Conservation (phyloP, 2,888 invertebrate genomes). For the Iphiclides podalirius region DNA sequence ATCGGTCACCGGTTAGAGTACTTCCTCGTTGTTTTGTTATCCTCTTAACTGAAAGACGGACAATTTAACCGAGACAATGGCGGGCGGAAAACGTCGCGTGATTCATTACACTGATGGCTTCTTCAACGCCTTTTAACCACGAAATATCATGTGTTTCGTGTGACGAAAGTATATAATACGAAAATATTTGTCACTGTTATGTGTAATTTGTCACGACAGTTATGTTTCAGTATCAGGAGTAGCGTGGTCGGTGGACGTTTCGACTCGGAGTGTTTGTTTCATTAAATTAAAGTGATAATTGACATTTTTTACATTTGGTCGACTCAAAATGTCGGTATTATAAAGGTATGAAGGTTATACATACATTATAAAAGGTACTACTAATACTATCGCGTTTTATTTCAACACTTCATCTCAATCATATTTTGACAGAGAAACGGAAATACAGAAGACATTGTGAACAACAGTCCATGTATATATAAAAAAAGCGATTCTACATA, state of each 20-base stretch:
- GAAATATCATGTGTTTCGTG: not conserved
- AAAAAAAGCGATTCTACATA: too few relatives aligned
- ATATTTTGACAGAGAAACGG: too few relatives aligned
- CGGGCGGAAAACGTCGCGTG: conserved; percentile 1
- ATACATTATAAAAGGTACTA: too few relatives aligned
- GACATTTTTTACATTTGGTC: too few relatives aligned
- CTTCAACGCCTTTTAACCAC: not conserved
- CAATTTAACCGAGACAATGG: conserved; percentile 16
- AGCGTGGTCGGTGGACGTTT: not conserved
- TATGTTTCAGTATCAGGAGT: not conserved
- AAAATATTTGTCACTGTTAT: not conserved
- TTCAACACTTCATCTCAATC: too few relatives aligned
- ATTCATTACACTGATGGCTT: conserved; percentile 12
- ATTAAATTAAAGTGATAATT: not conserved
- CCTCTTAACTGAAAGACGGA: conserved; percentile 8
- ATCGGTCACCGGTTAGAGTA: not conserved
- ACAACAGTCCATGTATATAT: too few relatives aligned
- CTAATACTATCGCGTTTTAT: too few relatives aligned
- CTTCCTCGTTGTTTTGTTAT: conserved; percentile 14
- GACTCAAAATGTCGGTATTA: too few relatives aligned
- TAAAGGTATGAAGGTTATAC: too few relatives aligned
- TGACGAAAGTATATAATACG: not conserved
- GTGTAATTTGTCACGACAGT: not conserved
- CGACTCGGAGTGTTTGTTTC: not conserved
- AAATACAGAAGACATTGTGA: too few relatives aligned